Evolutionary conservation across 2,797 vertebrate species (phyloP).

Genomic region (Prionace glauca): DNA sequence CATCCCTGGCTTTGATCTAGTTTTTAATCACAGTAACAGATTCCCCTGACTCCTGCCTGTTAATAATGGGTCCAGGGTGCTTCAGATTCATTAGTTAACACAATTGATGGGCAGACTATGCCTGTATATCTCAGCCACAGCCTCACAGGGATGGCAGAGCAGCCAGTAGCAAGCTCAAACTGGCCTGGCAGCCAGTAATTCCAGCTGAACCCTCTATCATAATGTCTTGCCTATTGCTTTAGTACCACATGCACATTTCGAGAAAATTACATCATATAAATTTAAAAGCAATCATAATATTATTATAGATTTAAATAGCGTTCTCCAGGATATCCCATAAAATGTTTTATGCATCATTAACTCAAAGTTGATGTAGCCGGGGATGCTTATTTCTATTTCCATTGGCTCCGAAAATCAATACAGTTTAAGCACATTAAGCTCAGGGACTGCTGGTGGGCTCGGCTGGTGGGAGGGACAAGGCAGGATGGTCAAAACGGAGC

Average conservation of each 20-base stretch:
- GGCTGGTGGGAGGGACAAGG: neutral
- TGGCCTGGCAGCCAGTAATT: neutral
- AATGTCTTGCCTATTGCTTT: neutral
- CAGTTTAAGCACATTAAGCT: neutral
- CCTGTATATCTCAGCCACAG: neutral
- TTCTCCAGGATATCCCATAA: slow-evolving; percentile 9
- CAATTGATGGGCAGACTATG: neutral
- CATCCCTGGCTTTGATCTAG: neutral
- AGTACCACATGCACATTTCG: neutral
- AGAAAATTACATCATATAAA: slow-evolving; percentile 13
- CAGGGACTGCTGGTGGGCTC: neutral
- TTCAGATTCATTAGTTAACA: neutral
- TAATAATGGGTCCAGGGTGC: neutral
- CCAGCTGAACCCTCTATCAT: neutral
- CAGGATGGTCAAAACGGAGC: neutral
- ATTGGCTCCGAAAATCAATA: neutral
- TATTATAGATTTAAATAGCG: slow-evolving; percentile 8
- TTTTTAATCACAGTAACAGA: too few relatives aligned
- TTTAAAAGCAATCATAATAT: slow-evolving; percentile 8
- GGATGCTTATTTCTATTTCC: neutral
- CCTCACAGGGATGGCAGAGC: too few relatives aligned
- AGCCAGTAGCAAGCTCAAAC: too few relatives aligned
- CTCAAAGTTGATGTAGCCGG: neutral
- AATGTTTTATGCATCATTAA: slow-evolving; percentile 27
- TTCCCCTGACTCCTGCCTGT: neutral